phyloP scores from a whole-genome alignment of 2,797 vertebrate species.

The Anabas testudineus region DNA sequence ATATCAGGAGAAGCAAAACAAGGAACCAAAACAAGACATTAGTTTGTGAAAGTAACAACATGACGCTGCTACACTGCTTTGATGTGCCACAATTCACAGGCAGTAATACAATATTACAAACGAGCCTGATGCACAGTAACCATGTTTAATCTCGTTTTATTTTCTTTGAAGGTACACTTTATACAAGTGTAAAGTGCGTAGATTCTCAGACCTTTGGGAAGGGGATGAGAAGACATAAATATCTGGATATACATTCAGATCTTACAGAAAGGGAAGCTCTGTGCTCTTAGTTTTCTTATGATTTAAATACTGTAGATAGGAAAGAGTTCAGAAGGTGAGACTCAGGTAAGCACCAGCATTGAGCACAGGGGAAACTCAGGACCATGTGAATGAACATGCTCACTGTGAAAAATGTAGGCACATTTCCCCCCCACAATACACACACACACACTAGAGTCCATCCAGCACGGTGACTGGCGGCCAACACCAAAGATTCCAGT shows the following conservation, averaged over 20 bases:
- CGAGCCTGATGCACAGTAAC: constrained; percentile 8
- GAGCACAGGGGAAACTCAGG: background rate
- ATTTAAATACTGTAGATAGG: constrained; percentile 46
- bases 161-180: constrained; percentile 79
- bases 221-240: constrained; percentile 24
- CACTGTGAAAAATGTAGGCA: constrained; percentile 47
- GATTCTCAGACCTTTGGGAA: constrained; percentile 62
- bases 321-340: constrained; percentile 15
- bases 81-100: no score
- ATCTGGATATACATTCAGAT: constrained; percentile 75
- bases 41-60: constrained; percentile 7
- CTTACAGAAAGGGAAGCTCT: constrained; percentile 49
- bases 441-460: constrained; percentile 1
- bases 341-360: constrained; percentile 40
- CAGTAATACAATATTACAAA: constrained; percentile 11
- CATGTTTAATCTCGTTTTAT: constrained; percentile 71
- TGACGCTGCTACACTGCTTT: no score
- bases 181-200: constrained; percentile 80
- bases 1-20: constrained; percentile 57
- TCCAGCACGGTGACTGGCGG: background rate
- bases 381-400: background rate
- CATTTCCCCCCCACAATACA: constrained; percentile 25
- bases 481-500: constrained; percentile 10
- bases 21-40: constrained; percentile 53
- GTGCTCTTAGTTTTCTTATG: constrained; percentile 62